Percentiles rank a stretch among this genome's conserved stretches.
These are phyloP conservation scores for Pristionchus exspectatus DNA, from an alignment of 2,888 invertebrate species.

Conservation along the genomic window DNA sequence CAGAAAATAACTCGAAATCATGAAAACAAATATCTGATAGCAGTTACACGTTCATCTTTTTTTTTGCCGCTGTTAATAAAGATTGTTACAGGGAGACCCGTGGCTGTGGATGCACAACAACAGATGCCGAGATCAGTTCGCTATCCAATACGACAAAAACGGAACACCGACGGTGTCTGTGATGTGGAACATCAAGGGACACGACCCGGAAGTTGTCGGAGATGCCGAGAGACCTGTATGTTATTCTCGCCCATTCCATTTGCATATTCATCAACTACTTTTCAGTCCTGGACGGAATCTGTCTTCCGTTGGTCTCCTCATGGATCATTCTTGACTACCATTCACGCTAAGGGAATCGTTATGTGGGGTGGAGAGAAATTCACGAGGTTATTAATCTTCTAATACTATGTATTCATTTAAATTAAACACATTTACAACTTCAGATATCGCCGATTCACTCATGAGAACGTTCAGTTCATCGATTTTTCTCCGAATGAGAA, in stretches of 20 bases:
- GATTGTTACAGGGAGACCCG: constrained; percentile 86
- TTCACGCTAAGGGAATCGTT: constrained; percentile 94
- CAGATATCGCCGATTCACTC: constrained; percentile 88
- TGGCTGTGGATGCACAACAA: constrained; percentile 94
- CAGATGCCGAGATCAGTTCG: constrained; percentile 96
- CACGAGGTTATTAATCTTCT: constrained; percentile 82
- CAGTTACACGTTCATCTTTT: too few species aligned
- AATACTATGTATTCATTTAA: neutral
- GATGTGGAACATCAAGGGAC: constrained; percentile 68
- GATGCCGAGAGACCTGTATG: constrained; percentile 55
- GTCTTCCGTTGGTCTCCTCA: constrained; percentile 97
- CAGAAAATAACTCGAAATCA: neutral
- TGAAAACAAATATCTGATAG: too few species aligned
- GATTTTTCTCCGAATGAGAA: constrained; percentile 98
- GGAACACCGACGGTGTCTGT: constrained; percentile 65
- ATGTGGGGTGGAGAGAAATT: constrained; percentile 97
- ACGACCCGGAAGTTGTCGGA: constrained; percentile 58
- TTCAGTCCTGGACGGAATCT: constrained; percentile 94
- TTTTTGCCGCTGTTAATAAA: too few species aligned
- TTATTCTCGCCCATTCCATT: neutral
- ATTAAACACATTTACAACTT: neutral
- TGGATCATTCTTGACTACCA: constrained; percentile 95
- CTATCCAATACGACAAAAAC: constrained; percentile 89
- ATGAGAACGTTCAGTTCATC: constrained; percentile 91
- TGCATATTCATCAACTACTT: neutral